Base-by-base conservation (phyloP, 1,140 invertebrate species). In the Elymnias hypermnestra region DNA sequence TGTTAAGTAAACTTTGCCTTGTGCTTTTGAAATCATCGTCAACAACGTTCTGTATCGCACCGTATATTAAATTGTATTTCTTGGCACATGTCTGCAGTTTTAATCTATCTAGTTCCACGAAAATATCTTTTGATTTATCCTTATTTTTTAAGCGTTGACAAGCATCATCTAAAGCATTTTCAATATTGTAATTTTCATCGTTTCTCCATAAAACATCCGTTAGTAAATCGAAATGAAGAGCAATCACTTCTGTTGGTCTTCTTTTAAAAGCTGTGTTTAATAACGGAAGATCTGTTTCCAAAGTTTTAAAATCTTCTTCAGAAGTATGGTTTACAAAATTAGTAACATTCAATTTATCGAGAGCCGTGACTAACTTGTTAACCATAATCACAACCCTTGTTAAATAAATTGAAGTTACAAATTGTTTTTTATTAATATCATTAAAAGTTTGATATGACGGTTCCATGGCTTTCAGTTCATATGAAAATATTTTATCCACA, bases 181-280 rank as follows among this genome's bases (percentile, higher is more conserved):
- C 42, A 5, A 84, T 44, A 26, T 62, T 65, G 41, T 65, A 72
- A 18, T 64, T 56, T 9, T 68, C 53, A 42, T 64, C 38, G 28
- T 67, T 69, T 18, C 21, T 63, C 61, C 63, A 67, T 38, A 85
- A 25, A 8, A 79, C 29, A 55, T 85, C 63, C 3, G 76, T 82
- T 40, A 86, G 47, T 2, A 72, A 17, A 63, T 83, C 81, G 19
- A 82, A 76, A 59, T 85, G 77, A 39, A 85, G 53, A 9, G 70
- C 67, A 3, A 86, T 50, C 5, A 61, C 53, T 28, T 87, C 84
- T 2, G 67, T 38, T 1, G 81, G 61, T 52, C 68, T 65, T 51
- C 73, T 69, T 57, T 67, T 79, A 17, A 78, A 79, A 9, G 72
- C 39, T 53, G 60, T 78, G 40, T 67, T 60, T 21, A 87, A 57